Evolutionary conservation across 2,113 vertebrate genomes (phyloP), one percentile per base, ranked within the genome.

Genomic region (Cricetomys ansorgei): DNA sequence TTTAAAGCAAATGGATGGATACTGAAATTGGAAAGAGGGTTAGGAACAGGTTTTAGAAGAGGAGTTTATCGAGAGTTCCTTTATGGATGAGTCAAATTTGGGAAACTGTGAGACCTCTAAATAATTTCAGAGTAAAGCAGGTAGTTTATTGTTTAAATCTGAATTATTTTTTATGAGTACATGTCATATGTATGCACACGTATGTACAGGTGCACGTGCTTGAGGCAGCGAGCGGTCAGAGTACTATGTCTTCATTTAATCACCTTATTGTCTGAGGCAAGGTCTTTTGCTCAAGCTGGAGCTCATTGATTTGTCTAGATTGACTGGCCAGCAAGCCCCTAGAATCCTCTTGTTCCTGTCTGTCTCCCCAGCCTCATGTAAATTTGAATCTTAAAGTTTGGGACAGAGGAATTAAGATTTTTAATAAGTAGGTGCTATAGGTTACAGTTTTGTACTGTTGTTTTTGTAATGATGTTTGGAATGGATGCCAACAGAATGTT

Each of bases 111-210:
- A 69, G 67, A 11, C 43, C 92, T 87, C 45, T 80, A 53, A n/a
- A 53, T 92, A 92, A 64, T 86, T 92, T 95, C 57, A 88, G 37
- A 95, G 55, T 34, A 34, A 95, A n/a, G 21, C 34, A 94, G 23
- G 55, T 17, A 50, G 16, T 91, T 96, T 67, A 27, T 93, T 93
- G 27, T 64, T 31, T 91, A 90, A 96, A 37, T 77, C 34, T 50
- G 64, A 86, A 67, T 89, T 45, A 77, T 80, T 62, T 65, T 73
- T 23, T 45, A 11, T 73, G 40, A 27, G 43, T 43, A 25, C 5
- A 4, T 43, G 37, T n/a, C 43, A 40, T 45, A 3, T 25, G 29
- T 25, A 10, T 11, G n/a, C n/a, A 21, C 21, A 23, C 17, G 37
- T 37, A 43, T 25, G 70, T 43, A 19, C 3, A 34, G 69, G 73